Base-by-base conservation (phyloP, 1,140 invertebrate genomes). In the Metopolophium dirhodum region DNA sequence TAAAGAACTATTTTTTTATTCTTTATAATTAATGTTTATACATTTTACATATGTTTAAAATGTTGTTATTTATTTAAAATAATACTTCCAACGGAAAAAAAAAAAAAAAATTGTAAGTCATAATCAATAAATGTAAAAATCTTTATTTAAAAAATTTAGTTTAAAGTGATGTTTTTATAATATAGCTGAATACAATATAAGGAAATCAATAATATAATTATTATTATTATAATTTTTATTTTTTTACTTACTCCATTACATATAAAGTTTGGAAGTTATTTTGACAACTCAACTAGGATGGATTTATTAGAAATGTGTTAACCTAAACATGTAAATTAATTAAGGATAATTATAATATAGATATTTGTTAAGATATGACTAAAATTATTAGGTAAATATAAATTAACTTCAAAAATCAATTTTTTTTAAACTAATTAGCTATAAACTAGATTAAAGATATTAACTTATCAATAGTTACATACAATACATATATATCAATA, bases 221-320 rank as follows among this genome's bases (percentile, higher is more conserved):
- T 23, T 49, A 89, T 51, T 37, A 41, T 41, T 41, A 41, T 41
- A 41, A 89, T 37, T 20, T 54, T 18, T 37, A 7, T 54, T 45
- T 61, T 41, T 90, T 61, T 90, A 61, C 54, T 90, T 90, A 90
- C 54, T 90, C 37, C 89, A 61, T 61, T 30, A 90, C 89, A 90
- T 90, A 89, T 20, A 54, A 23, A 89, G 37, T 37, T 90, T 68
- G 23, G n/a, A 41, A 57, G 22, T 30, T 90, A 35, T 89, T 30
- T 35, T 90, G 89, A 41, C 22, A 41, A 90, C 22, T 41, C 89
- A 61, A 90, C 37, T 90, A 57, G 11, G 8, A 68, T 57, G 37
- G 51, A 41, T 41, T 90, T 22, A 90, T 41, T 90, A 90, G 3
- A 57, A 61, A 57, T 41, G 45, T 61, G 35, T 14, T 90, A 68